These are phyloP conservation scores for Polydrusus cervinus DNA, from an alignment of 2,888 invertebrate genomes.

Conservation along the genomic window DNA sequence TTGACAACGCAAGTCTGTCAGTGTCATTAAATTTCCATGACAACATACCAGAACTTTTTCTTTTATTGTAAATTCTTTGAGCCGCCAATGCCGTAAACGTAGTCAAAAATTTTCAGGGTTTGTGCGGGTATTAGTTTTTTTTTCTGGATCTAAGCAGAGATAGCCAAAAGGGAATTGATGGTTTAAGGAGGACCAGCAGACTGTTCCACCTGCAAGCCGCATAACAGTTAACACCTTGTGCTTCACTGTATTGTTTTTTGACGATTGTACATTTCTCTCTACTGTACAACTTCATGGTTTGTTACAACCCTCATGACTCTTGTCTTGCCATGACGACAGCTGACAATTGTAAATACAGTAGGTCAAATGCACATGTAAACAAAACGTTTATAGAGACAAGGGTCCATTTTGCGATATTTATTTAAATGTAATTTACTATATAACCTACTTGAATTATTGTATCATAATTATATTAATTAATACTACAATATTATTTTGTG, in stretches of 20 bases:
- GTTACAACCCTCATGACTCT: not conserved
- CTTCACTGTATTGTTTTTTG: no score
- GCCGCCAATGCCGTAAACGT: not conserved
- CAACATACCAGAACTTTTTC: not conserved
- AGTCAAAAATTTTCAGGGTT: not conserved
- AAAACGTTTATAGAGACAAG: not conserved
- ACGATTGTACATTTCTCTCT: not conserved
- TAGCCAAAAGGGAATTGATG: no score
- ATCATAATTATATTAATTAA: not conserved
- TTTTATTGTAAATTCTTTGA: not conserved
- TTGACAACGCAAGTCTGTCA: conserved; percentile 11
- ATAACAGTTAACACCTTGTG: no score
- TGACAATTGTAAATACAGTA: not conserved
- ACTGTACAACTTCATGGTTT: not conserved
- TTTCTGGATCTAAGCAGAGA: no score
- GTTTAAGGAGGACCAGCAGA: no score
- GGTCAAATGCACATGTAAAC: conserved; percentile 18
- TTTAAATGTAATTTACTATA: no score
- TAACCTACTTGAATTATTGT: no score
- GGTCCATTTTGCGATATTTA: not conserved
- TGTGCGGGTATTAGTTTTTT: no score
- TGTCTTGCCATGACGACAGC: no score
- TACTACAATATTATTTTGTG: not conserved
- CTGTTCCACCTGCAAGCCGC: no score
- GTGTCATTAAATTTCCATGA: conserved; percentile 6